Base-by-base conservation (phyloP, 2,113 vertebrate species). In the Phyllostomus hastatus region DNA sequence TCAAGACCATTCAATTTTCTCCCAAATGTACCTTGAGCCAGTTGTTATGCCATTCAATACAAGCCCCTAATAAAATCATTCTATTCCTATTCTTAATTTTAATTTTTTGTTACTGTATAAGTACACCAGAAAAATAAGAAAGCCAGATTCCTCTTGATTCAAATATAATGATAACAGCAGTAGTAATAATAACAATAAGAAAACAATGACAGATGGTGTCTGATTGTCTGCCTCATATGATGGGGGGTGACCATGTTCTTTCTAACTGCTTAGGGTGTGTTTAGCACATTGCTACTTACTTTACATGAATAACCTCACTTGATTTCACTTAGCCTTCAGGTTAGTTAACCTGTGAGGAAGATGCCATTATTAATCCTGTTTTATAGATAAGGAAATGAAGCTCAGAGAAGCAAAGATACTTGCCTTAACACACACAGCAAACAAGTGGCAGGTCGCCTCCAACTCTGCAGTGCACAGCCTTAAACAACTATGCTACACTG, bases 61-160 rank as follows among this genome's bases (percentile, higher is more conserved):
- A 88, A 94, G 33, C 10, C 70, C 14, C 43, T 67, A 61, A 59
- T 81, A 88, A 80, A 92, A 78, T 64, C 12, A 46, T 46, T 89
- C 46, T 95, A 28, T 67, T 67, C 52, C 59, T 92, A 41, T 95
- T 90, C 88, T 75, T 35, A 91, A 57, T 57, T 91, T 82, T 4
- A 69, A 26, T 69, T 43, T 50, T 67, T 90, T 94, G 33, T 94
- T 90, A 59, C 7, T 19, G 33, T 11, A 70, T n/a, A 64, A 75
- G 24, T 61, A 48, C 33, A 78, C 26, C 48, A 96, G 52, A 76
- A 90, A 87, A 86, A 89, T 50, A 4, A 94, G 67, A 90, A 93
- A 91, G 19, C 7, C 2, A 46, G 33, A 4, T 48, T 10, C 22
- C 64, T 16, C 17, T 78, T 59, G 66, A 46, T 81, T 86, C 20